phyloP scores from a whole-genome alignment of 2,797 vertebrate genomes.

The Sebastes wilsoni region DNA sequence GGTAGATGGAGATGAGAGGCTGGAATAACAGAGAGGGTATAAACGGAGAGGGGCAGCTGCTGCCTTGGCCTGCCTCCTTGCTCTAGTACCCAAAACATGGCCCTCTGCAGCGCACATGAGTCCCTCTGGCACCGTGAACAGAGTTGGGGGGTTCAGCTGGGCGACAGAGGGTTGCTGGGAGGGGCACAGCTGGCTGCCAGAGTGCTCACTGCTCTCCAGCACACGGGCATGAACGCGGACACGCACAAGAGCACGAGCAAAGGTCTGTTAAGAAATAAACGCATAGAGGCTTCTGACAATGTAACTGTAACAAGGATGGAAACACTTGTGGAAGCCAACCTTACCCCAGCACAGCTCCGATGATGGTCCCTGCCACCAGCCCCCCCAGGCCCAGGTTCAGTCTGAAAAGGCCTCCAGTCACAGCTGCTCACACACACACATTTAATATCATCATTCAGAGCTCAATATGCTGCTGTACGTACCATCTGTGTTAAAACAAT shows the following conservation, averaged over 20 bases:
- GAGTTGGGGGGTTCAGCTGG: constrained; percentile 69
- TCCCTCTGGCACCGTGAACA: constrained; percentile 72
- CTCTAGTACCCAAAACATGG: constrained; percentile 66
- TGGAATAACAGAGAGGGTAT: constrained; percentile 50
- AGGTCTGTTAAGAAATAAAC: neutral
- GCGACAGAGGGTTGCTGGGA: constrained; percentile 74
- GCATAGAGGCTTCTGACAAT: neutral
- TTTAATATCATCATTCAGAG: neutral
- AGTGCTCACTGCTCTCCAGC: constrained; percentile 47
- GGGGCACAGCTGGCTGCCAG: constrained; percentile 80
- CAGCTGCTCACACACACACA: constrained; percentile 73
- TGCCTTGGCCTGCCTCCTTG: constrained; percentile 62
- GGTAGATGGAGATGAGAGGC: constrained; percentile 50
- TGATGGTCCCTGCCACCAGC: constrained; percentile 84
- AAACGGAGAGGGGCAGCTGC: constrained; percentile 69
- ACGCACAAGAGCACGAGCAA: constrained; percentile 12
- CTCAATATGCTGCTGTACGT: neutral
- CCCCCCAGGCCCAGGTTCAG: constrained; percentile 89
- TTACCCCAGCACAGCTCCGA: constrained; percentile 90
- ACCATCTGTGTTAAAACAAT: neutral
- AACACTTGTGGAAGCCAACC: constrained; percentile 30
- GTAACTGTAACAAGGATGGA: neutral
- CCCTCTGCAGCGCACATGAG: constrained; percentile 77
- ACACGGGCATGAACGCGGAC: neutral
- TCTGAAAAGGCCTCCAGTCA: constrained; percentile 91